Evolutionary conservation across 2,888 invertebrate genomes (phyloP).

Genomic region (Ornithoptera priamus): DNA sequence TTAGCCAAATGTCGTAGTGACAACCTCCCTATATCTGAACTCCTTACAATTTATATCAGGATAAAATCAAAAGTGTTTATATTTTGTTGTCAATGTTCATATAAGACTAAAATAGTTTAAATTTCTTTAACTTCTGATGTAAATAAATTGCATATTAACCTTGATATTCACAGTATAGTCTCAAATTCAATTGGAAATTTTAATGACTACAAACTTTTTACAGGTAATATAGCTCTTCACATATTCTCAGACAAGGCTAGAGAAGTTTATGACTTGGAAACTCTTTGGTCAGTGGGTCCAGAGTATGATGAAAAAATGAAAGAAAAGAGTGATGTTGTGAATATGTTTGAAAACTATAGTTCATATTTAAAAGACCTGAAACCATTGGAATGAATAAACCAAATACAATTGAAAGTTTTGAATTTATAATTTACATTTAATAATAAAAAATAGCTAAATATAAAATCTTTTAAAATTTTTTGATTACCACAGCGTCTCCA

Average conservation of each 20-base stretch:
- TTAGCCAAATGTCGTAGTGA: too few relatives aligned
- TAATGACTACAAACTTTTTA: slow-evolving; percentile 40
- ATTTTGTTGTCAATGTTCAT: too few relatives aligned
- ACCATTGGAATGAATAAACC: slow-evolving; percentile 68
- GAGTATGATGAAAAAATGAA: slow-evolving; percentile 87
- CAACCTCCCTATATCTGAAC: too few relatives aligned
- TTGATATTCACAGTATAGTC: too few relatives aligned
- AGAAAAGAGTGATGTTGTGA: slow-evolving; percentile 81
- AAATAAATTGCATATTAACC: too few relatives aligned
- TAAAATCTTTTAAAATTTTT: background rate
- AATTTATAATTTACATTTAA: background rate
- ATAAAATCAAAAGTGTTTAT: too few relatives aligned
- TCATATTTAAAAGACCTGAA: slow-evolving; percentile 82
- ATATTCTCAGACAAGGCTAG: slow-evolving; percentile 88
- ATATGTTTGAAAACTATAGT: slow-evolving; percentile 84
- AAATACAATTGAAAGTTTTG: background rate
- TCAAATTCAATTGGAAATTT: background rate
- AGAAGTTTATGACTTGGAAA: slow-evolving; percentile 90
- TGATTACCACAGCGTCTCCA: too few relatives aligned
- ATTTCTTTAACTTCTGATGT: too few relatives aligned
- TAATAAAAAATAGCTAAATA: background rate
- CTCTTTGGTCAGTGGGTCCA: slow-evolving; percentile 92
- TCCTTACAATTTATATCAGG: too few relatives aligned
- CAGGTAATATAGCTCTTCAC: slow-evolving; percentile 95
- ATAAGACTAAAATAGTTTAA: too few relatives aligned